Evolutionary conservation across 1,140 invertebrate species (phyloP), one percentile per base, ranked within the genome.

Genomic region (Lysiphlebus fabarum): DNA sequence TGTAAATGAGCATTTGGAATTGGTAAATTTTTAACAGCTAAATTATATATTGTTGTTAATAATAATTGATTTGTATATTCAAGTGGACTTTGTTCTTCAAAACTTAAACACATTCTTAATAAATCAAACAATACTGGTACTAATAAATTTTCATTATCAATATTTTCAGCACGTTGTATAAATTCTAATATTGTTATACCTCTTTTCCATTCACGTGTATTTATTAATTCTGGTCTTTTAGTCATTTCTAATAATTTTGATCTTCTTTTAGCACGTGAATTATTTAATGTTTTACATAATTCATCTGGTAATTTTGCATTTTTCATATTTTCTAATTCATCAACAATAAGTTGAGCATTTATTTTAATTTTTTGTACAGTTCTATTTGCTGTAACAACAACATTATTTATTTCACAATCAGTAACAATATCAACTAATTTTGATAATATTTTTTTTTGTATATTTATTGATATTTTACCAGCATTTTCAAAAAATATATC

Each of bases 21-120:
- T 54, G 81, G 73, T 49, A 83, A 57, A 54, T 76, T 74, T 5
- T 84, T 79, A 45, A 40, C 66, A 8, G 81, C 71, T 4, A 88
- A 75, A 68, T 90, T 85, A 70, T 90, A 80, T 7, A 96, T 79
- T n/a, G 84, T 84, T 0, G 90, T 88, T 0, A 97, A 73, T 17
- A 94, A 80, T 9, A 96, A 73, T 69, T 97, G 94, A 75, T 95
- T 95, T 0, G 88, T 84, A 70, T 96, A 96, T 73, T 96, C 93
- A 0, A 91, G 84, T n/a, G 87, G 84, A 17, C 85, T 85, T 65
- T 94, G 90, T 65, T 92, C 87, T 65, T 95, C 90, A 59, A 93
- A 86, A 57, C 86, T 82, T 58, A 92, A 80, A 69, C 89, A 92
- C 64, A 85, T 86, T 63, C 89, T 87, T 7, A 97, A 72, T n/a